Conservation (phyloP, 2,113 vertebrate genomes). For the Andinoacara biseriatus region DNA sequence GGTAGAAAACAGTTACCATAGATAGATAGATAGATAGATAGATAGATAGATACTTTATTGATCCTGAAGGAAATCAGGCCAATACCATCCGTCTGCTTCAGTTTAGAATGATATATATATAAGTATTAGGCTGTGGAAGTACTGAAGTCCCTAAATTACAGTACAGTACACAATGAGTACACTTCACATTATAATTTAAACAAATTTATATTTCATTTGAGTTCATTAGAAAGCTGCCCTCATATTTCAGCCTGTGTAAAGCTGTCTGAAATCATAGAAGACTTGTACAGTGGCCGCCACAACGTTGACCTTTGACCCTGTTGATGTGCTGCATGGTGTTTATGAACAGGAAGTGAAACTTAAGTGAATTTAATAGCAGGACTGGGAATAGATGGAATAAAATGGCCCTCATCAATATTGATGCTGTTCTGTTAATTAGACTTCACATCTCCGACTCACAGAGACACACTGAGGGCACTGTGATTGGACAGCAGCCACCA, state of each 20-base stretch:
- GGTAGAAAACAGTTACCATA: too few species aligned
- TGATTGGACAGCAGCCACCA: conserved; percentile 61
- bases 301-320: conserved; percentile 39
- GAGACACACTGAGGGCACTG: conserved; percentile 66
- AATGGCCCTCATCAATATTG: conserved; percentile 81
- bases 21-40: too few species aligned
- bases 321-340: conserved; percentile 32
- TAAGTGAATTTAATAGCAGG: conserved; percentile 68
- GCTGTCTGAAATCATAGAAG: conserved; percentile 28
- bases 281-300: background rate
- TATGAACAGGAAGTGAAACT: conserved; percentile 64
- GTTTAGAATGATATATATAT: too few species aligned
- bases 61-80: too few species aligned
- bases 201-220: background rate
- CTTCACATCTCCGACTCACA: conserved; percentile 72
- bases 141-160: background rate
- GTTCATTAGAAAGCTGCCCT: background rate
- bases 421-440: conserved; percentile 79
- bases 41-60: too few species aligned
- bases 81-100: too few species aligned
- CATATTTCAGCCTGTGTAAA: background rate
- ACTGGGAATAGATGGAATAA: conserved; percentile 69
- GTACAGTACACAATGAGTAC: background rate
- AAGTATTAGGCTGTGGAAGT: background rate
- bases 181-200: background rate